phyloP scores from a whole-genome alignment of 2,888 invertebrate species.

The Pyrrhosoma nymphula region DNA sequence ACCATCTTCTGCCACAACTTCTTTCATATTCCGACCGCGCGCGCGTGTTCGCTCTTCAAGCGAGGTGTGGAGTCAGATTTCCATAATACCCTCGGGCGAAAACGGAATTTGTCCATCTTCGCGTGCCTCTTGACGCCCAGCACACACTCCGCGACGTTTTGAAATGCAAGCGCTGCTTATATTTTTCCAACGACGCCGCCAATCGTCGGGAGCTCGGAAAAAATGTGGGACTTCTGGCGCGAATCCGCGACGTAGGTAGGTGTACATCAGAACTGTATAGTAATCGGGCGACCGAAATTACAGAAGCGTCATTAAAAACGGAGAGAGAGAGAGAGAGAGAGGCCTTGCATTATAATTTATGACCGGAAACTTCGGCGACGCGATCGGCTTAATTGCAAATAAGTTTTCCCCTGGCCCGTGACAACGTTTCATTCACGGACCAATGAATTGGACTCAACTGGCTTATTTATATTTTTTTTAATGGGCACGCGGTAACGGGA shows the following conservation, averaged over 20 bases:
- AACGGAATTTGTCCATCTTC: neutral
- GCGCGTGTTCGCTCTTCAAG: neutral
- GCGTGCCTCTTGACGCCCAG: neutral
- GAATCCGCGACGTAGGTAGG: neutral
- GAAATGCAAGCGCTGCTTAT: neutral
- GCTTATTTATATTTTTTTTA: neutral
- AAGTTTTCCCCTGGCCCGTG: conserved; percentile 26
- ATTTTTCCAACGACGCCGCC: neutral
- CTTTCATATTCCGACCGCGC: conserved; percentile 13
- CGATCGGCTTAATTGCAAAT: neutral
- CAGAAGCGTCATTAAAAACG: neutral
- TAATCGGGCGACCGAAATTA: neutral
- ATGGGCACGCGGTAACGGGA: neutral
- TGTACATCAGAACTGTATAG: too few species aligned
- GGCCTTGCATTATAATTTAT: neutral
- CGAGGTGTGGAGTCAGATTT: neutral
- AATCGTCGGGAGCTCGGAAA: neutral
- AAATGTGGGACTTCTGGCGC: neutral
- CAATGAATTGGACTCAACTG: neutral
- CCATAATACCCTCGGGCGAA: neutral
- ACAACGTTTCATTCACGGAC: conserved; percentile 11
- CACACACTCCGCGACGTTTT: neutral
- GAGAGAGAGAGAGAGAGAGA: neutral
- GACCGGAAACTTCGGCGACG: neutral
- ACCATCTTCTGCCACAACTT: neutral